Evolutionary conservation across 2,888 invertebrate genomes (phyloP), one percentile per base, ranked within the genome.

Genomic region (Agrochola litura): DNA sequence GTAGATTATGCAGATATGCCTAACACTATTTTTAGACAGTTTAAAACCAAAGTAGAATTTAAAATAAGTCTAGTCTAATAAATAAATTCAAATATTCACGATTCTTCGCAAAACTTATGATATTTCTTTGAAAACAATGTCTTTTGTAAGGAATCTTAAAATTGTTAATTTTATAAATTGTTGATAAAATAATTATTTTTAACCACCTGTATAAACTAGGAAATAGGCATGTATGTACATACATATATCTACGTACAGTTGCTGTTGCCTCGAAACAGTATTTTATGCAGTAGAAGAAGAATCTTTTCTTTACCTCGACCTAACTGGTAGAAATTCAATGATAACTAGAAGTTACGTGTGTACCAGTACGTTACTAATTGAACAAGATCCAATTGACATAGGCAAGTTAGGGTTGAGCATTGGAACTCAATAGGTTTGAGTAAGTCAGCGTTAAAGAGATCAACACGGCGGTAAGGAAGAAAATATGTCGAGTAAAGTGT

Each of bases 21-120:
- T 79, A 76, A 81, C 65, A 75, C 46, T 82, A 86, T 77, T 80
- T 77, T 77, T 81, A 87, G 72, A 84, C 69, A 83, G 70, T 82
- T 83, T 86, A 84, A 90, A 90, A 92, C 93, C 93, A 93, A 93
- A 93, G 93, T 93, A 93, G 92, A 90, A 88, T 81, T 75, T 88
- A 86, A 83, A 79, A 83, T 90, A 91, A 89, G 82, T 90, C 88
- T 90, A 92, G 89, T 89, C 90, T 86, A 74, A 84, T 73, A 68
- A 76, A 69, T 65, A 73, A 80, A 81, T 66, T 70, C 65, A 30
- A 60, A 69, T 61, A 41, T 70, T 76, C 54, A 43, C 54, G 25
- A 52, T 61, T 63, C 46, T 61, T 63, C n/a, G 30, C n/a, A 67
- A 37, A 60, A 63, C 25, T 37, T 60, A 63, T 41, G 19, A 52